These are phyloP conservation scores for Heteractis magnifica DNA, from an alignment of 92 coral and sea anemone species.

Conservation along the genomic window DNA sequence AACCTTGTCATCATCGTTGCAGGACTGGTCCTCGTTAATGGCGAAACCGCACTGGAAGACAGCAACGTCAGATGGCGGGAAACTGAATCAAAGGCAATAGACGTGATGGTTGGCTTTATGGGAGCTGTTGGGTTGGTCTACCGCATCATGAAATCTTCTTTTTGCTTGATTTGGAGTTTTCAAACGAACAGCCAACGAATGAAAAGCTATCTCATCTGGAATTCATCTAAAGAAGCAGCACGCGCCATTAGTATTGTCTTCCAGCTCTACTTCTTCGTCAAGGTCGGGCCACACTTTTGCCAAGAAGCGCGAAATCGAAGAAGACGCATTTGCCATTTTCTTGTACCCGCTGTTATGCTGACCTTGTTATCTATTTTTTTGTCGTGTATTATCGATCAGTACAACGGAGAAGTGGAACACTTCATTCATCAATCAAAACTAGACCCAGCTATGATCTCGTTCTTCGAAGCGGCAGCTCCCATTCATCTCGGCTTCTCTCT, in stretches of 20 bases:
- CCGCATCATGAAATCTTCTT: constrained; percentile 68
- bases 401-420: constrained; percentile 63
- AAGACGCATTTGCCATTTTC: constrained; percentile 50
- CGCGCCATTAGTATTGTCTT: constrained; percentile 71
- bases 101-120: constrained; percentile 82
- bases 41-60: not conserved
- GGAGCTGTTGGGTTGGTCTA: constrained; percentile 68
- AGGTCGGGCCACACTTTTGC: constrained; percentile 80
- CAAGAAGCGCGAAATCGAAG: constrained; percentile 42
- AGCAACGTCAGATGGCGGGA: constrained; percentile 73
- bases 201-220: constrained; percentile 62
- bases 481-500: constrained; percentile 79
- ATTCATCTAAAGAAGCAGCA: constrained; percentile 49
- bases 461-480: constrained; percentile 72
- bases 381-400: constrained; percentile 72
- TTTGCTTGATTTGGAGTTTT: constrained; percentile 57
- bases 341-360: constrained; percentile 68
- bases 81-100: constrained; percentile 80
- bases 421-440: constrained; percentile 44
- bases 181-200: constrained; percentile 2
- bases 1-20: constrained; percentile 54
- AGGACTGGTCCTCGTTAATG: constrained; percentile 61
- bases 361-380: constrained; percentile 57
- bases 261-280: constrained; percentile 74
- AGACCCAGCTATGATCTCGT: constrained; percentile 49